These are phyloP conservation scores for Molorchus minor DNA, from an alignment of 2,888 invertebrate genomes.

Conservation along the genomic window DNA sequence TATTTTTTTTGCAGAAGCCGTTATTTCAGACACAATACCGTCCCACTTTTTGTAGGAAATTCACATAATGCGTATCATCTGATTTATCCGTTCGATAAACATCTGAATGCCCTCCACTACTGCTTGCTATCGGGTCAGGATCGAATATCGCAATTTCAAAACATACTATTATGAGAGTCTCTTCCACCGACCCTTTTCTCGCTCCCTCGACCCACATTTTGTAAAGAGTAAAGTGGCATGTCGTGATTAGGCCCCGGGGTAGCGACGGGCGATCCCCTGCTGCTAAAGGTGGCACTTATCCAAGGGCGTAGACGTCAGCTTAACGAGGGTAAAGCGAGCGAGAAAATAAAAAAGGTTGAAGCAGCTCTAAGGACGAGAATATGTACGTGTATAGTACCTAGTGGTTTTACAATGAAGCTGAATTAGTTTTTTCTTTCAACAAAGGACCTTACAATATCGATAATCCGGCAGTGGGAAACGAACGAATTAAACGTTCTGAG, in stretches of 20 bases:
- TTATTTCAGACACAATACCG: constrained; percentile 10
- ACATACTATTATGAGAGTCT: constrained; percentile 42
- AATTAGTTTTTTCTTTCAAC: too few species aligned
- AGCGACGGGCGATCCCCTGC: constrained; percentile 37
- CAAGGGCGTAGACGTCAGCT: too few species aligned
- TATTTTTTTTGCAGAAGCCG: constrained; percentile 15
- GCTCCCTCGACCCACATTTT: constrained; percentile 43
- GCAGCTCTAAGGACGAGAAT: too few species aligned
- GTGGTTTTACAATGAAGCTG: too few species aligned
- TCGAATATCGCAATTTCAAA: constrained; percentile 45
- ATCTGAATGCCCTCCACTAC: constrained; percentile 30
- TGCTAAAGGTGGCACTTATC: background rate
- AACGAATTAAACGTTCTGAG: too few species aligned
- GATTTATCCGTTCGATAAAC: constrained; percentile 40
- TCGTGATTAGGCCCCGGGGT: constrained; percentile 57
- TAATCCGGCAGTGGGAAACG: too few species aligned
- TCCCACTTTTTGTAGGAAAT: constrained; percentile 13
- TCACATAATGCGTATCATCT: constrained; percentile 9
- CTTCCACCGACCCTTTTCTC: constrained; percentile 42
- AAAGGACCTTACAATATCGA: too few species aligned
- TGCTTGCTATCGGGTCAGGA: constrained; percentile 34
- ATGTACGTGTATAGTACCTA: too few species aligned
- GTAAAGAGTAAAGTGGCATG: constrained; percentile 56
- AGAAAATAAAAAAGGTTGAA: too few species aligned
- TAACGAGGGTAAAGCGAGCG: too few species aligned